phyloP scores from a whole-genome alignment of 2,797 vertebrate species.

The Tolypeutes matacus region DNA sequence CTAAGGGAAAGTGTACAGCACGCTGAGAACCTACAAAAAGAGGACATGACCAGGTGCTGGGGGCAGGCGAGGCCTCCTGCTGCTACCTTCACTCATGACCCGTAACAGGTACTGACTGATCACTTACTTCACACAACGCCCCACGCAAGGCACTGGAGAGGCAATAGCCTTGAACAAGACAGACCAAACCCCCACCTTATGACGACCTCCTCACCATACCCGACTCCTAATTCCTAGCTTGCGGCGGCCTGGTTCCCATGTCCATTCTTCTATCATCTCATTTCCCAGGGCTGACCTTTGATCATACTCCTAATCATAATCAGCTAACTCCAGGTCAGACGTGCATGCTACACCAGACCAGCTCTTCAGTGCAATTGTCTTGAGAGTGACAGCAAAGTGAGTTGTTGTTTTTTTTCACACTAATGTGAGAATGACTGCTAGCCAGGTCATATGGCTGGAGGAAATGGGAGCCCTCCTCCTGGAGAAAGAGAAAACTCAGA shows the following conservation, averaged over 20 bases:
- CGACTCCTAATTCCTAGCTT: background rate
- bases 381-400: background rate
- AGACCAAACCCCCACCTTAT: background rate
- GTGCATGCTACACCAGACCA: background rate
- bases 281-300: background rate
- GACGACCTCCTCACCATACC: background rate
- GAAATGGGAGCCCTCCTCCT: background rate
- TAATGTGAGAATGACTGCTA: background rate
- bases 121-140: background rate
- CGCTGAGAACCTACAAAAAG: background rate
- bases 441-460: background rate
- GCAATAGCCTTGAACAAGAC: background rate
- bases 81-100: background rate
- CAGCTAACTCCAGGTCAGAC: background rate
- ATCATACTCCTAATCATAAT: background rate
- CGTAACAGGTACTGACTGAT: background rate
- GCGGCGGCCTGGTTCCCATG: background rate
- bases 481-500: constrained; percentile 10
- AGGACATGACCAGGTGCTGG: background rate
- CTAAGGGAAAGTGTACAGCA: background rate
- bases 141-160: background rate
- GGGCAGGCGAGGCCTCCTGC: background rate
- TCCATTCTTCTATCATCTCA: background rate
- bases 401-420: background rate
- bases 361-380: background rate